A percentile compares a stretch with the other conserved stretches of the same genome.
These are phyloP conservation scores for Orchesella cincta DNA, from an alignment of 1,140 invertebrate species.

Conservation along the genomic window DNA sequence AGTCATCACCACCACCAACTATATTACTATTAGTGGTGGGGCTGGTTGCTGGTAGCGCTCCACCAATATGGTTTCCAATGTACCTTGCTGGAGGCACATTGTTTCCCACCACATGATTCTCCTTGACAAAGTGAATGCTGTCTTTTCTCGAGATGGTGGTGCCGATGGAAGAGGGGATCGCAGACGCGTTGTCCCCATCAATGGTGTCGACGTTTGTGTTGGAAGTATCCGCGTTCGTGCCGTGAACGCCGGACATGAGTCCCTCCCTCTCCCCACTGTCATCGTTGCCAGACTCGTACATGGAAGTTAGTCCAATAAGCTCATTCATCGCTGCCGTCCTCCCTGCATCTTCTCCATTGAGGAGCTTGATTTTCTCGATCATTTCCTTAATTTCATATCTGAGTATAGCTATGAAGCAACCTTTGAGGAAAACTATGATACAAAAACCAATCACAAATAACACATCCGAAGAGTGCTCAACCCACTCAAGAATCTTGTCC, in stretches of 20 bases:
- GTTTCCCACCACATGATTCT: slow-evolving; percentile 12
- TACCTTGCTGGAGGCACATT: not conserved
- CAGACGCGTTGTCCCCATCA: not conserved
- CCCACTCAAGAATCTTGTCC: slow-evolving; percentile 69
- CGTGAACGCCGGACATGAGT: slow-evolving; percentile 1
- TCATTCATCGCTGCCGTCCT: slow-evolving; percentile 48
- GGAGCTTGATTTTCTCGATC: slow-evolving; percentile 78
- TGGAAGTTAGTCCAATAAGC: slow-evolving; percentile 49
- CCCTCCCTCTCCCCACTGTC: slow-evolving; percentile 27
- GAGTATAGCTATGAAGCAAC: slow-evolving; percentile 85
- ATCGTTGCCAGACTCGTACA: slow-evolving; percentile 34
- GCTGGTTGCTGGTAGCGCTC: not conserved
- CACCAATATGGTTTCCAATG: not conserved
- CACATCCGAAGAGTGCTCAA: slow-evolving; percentile 74
- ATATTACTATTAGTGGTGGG: not conserved
- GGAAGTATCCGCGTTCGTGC: not conserved
- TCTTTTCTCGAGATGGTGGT: not conserved
- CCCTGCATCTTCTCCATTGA: slow-evolving; percentile 58
- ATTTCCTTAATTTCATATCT: slow-evolving; percentile 61
- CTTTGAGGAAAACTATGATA: slow-evolving; percentile 84
- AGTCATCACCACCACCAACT: not conserved
- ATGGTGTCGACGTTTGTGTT: slow-evolving; percentile 2
- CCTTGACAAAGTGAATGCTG: not conserved
- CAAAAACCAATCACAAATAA: slow-evolving; percentile 84
- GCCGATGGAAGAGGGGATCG: not conserved